Conservation (phyloP, 2,888 invertebrate genomes). For the Carterocephalus palaemon region DNA sequence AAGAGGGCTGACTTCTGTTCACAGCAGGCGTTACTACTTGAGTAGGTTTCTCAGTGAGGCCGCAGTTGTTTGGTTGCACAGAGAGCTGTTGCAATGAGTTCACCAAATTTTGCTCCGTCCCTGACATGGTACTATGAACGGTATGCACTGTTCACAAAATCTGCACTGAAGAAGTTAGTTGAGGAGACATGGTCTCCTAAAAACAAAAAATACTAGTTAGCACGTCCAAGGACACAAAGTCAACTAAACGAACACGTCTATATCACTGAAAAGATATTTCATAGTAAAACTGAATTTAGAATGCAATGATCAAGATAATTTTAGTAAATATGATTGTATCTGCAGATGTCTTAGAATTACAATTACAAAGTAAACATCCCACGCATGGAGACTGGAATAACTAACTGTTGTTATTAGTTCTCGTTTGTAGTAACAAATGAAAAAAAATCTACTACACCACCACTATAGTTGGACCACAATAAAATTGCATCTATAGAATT, state of each 20-base stretch:
- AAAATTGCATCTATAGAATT: background rate
- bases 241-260: slow-evolving; percentile 19
- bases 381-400: slow-evolving; percentile 69
- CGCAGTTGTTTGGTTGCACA: slow-evolving; percentile 69
- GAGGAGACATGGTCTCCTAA: slow-evolving; percentile 61
- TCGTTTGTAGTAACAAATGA: too few species aligned
- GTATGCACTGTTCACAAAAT: slow-evolving; percentile 44
- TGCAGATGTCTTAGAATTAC: slow-evolving; percentile 21
- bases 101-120: slow-evolving; percentile 74
- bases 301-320: slow-evolving; percentile 1
- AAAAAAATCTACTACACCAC: too few species aligned
- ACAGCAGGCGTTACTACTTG: slow-evolving; percentile 75
- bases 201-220: slow-evolving; percentile 37
- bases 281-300: too few species aligned
- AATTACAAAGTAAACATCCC: slow-evolving; percentile 53
- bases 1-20: slow-evolving; percentile 60
- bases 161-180: slow-evolving; percentile 45
- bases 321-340: slow-evolving; percentile 16
- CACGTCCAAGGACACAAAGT: slow-evolving; percentile 35
- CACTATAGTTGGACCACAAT: background rate
- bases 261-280: too few species aligned
- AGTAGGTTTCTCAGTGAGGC: slow-evolving; percentile 69
- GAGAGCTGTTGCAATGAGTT: slow-evolving; percentile 76
- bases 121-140: slow-evolving; percentile 73
- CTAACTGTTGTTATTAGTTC: too few species aligned